A percentile compares a stretch with the other conserved stretches of the same genome.
Conservation (phyloP, 2,797 vertebrate genomes). For the Siniperca scherzeri region DNA sequence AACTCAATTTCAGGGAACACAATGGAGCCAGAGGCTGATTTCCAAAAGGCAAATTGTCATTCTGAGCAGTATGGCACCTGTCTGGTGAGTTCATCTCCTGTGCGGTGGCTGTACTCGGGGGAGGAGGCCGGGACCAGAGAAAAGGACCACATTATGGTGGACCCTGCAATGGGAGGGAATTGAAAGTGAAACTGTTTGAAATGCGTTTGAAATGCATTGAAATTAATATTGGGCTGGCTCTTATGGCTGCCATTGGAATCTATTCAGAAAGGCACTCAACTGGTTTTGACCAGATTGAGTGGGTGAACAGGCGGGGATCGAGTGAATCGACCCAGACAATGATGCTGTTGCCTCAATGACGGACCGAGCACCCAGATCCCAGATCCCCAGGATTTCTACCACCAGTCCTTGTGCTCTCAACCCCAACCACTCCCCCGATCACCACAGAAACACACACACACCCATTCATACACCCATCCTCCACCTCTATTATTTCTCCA, state of each 20-base stretch:
- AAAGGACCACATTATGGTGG: conserved; percentile 63
- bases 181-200: conserved; percentile 79
- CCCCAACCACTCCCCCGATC: not conserved
- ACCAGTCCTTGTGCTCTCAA: conserved; percentile 39
- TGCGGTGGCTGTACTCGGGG: conserved; percentile 41
- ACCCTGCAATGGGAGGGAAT: conserved; percentile 58
- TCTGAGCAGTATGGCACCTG: conserved; percentile 71
- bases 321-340: conserved; percentile 71
- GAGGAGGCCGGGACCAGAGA: conserved; percentile 24
- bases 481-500: conserved; percentile 69
- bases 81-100: conserved; percentile 71
- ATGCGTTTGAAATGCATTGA: conserved; percentile 74
- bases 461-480: conserved; percentile 41
- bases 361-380: conserved; percentile 22
- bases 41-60: conserved; percentile 82
- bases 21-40: conserved; percentile 76
- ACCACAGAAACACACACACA: not conserved
- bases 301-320: conserved; percentile 61
- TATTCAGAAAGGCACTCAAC: conserved; percentile 71
- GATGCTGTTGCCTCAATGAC: conserved; percentile 66
- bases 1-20: conserved; percentile 78
- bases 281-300: conserved; percentile 73
- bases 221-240: conserved; percentile 75
- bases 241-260: conserved; percentile 63
- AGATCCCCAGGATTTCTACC: conserved; percentile 31